Conservation (phyloP, 1,140 invertebrate species). For the Proctacanthus coquilletti region DNA sequence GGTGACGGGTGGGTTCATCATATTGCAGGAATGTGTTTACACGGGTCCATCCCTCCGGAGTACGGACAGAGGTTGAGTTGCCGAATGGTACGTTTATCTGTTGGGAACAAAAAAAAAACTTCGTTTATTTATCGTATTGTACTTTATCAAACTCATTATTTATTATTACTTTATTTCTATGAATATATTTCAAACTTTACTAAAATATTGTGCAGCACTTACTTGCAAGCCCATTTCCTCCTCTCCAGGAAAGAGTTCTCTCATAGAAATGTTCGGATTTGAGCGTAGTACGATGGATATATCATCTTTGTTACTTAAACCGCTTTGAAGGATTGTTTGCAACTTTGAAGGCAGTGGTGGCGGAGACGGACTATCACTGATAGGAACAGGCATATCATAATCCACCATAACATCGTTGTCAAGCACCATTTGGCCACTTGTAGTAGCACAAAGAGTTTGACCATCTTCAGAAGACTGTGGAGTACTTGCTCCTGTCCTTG, state of each 20-base stretch:
- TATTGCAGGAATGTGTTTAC: slow-evolving; percentile 63
- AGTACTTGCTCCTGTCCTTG: too few species aligned
- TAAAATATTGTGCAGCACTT: slow-evolving; percentile 11
- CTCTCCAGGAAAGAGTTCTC: slow-evolving; percentile 61
- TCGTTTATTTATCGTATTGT: slow-evolving; percentile 47
- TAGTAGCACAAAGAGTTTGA: too few species aligned
- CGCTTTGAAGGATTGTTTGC: slow-evolving; percentile 20
- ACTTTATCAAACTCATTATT: too few species aligned
- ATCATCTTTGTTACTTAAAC: slow-evolving; percentile 17
- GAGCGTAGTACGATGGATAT: slow-evolving; percentile 40
- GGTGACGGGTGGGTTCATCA: slow-evolving; percentile 57
- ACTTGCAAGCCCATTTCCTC: slow-evolving; percentile 63
- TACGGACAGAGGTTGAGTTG: slow-evolving; percentile 27
- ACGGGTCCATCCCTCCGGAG: slow-evolving; percentile 67
- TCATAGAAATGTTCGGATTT: slow-evolving; percentile 63
- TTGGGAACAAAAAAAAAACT: slow-evolving; percentile 29
- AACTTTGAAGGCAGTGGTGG: slow-evolving; percentile 20
- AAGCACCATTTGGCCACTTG: slow-evolving; percentile 6
- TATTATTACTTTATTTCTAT: too few species aligned
- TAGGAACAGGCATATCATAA: slow-evolving; percentile 3
- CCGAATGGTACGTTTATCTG: slow-evolving; percentile 39
- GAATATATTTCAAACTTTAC: too few species aligned
- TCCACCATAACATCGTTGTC: slow-evolving; percentile 8
- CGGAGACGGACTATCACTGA: not conserved
- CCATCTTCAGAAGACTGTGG: slow-evolving; percentile 28